phyloP scores from a whole-genome alignment of 2,113 vertebrate genomes.

The Saccopteryx bilineata region DNA sequence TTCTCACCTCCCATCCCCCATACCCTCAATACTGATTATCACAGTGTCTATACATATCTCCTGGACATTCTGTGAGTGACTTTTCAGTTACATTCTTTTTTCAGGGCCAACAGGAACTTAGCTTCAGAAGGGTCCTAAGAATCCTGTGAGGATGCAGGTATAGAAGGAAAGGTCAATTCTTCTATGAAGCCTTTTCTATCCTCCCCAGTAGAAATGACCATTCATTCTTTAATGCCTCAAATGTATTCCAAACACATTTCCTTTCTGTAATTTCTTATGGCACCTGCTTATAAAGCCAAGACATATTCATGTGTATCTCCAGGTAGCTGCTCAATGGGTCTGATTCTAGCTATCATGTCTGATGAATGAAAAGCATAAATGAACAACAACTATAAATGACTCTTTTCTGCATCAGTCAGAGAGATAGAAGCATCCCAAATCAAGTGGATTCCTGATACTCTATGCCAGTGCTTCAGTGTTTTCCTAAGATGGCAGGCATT shows the following conservation, averaged over 20 bases:
- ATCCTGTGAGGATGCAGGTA: not conserved
- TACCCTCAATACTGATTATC: not conserved
- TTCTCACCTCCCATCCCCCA: not conserved
- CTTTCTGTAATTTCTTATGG: not conserved
- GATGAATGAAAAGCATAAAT: slow-evolving; percentile 2
- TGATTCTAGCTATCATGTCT: not conserved
- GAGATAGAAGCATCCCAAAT: not conserved
- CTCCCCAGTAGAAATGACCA: slow-evolving; percentile 1
- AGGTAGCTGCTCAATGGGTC: not conserved
- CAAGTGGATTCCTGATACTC: not conserved
- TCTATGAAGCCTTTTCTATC: not conserved
- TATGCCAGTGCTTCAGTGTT: not conserved
- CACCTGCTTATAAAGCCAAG: not conserved
- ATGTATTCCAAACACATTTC: not conserved
- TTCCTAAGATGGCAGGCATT: not conserved
- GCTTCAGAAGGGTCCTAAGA: slow-evolving; percentile 14
- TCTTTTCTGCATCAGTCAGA: slow-evolving; percentile 3
- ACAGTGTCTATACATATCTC: not conserved
- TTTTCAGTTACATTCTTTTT: slow-evolving; percentile 27
- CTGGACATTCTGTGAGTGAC: not conserved
- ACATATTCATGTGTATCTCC: not conserved
- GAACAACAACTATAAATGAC: not conserved
- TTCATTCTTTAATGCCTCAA: not conserved
- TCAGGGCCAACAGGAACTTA: not conserved
- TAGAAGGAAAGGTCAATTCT: not conserved